Evolutionary conservation across 2,113 vertebrate species (phyloP), one percentile per base, ranked within the genome.

Genomic region (Alethe diademata): DNA sequence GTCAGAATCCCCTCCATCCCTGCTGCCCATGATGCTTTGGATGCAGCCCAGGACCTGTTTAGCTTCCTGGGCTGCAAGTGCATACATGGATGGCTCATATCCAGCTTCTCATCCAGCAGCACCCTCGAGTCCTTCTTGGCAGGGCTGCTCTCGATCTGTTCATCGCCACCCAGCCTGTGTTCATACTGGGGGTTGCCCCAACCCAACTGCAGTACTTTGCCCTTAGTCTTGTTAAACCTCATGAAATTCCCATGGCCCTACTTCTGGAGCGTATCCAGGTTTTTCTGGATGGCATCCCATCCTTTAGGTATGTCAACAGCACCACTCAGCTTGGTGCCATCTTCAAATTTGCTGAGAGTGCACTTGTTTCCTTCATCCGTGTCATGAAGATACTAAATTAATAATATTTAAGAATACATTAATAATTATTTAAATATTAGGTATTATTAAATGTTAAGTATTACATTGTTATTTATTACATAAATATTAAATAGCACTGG

Each of bases 121-220:
- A 48, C 9, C 9, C 9, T 7, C 11, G 56, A 26, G 57, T 48
- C 57, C 25, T 35, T 47, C 24, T 31, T 25, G 16, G 5, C 8
- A 54, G 29, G 40, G 29, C 19, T 62, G 40, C 10, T 54, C 40
- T 78, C 0, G 0, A 17, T 20, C 29, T 40, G 1, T 47, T 31
- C 13, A 54, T 40, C n/a, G 5, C 19, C 13, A 70, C 19, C 29
- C 13, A 78, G 48, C 47, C 33, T 53, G 33, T 54, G 24, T 9
- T 24, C 15, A 45, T 47, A 24, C 14, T 19, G n/a, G 28, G 12
- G 9, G 1, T 47, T 70, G 23, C 19, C 19, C 28, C 12, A 24
- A 4, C 3, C 15, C 28, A 54, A 23, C 38, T 54, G n/a, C 15
- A 33, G 12, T 15, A 45, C 12, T 5, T 54, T 45, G 12, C 3